Conservation (phyloP, 2,797 vertebrate species). For the Mus spretus region DNA sequence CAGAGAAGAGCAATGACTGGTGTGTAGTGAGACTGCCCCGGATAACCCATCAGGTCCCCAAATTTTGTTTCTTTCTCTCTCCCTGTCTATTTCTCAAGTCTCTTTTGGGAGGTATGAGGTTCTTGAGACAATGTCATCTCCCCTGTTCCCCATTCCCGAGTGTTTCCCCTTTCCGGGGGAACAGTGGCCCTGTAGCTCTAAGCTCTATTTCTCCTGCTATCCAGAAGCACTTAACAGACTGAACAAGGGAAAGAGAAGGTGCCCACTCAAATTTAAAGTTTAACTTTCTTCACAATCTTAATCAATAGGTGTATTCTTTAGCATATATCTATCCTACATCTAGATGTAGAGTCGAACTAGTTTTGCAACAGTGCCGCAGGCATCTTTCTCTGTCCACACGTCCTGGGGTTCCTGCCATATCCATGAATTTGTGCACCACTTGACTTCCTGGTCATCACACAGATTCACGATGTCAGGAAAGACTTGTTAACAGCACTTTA, state of each 20-base stretch:
- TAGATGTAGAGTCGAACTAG: neutral
- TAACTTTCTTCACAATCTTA: neutral
- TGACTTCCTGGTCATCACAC: neutral
- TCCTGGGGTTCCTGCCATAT: neutral
- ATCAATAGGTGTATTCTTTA: neutral
- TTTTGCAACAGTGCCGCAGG: rapidly evolving
- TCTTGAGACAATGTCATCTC: neutral
- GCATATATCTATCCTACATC: neutral
- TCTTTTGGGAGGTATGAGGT: neutral
- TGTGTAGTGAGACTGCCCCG: neutral
- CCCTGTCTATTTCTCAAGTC: neutral
- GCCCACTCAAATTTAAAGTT: neutral
- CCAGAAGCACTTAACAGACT: neutral
- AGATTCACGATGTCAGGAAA: neutral
- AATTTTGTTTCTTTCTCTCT: neutral
- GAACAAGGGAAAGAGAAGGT: neutral
- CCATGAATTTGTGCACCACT: neutral
- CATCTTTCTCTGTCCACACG: rapidly evolving
- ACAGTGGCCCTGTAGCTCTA: neutral
- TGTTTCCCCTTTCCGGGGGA: neutral
- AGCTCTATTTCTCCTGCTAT: neutral
- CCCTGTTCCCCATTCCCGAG: neutral
- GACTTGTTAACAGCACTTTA: too few species aligned
- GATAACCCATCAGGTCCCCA: neutral
- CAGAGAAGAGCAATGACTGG: neutral